These are phyloP conservation scores for Torymus auratus DNA, from an alignment of 2,888 invertebrate species.

Conservation along the genomic window DNA sequence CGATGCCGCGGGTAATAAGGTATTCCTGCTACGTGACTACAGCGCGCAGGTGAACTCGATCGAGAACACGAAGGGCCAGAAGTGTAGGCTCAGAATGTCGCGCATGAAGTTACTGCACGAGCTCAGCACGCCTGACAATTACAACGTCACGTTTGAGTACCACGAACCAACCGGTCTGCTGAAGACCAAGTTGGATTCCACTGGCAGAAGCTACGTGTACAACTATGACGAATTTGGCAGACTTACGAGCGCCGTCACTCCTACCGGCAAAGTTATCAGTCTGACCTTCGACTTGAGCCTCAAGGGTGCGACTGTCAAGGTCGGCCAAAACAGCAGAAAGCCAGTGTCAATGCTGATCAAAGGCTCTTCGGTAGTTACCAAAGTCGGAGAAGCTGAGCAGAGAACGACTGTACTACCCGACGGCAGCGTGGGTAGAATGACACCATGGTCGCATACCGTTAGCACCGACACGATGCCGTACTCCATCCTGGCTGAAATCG, in stretches of 20 bases:
- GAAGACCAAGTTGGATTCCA: conserved; percentile 92
- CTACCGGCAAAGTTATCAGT: conserved; percentile 95
- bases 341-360: conserved; percentile 92
- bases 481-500: conserved; percentile 91
- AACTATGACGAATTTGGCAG: conserved; percentile 97
- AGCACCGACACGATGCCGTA: conserved; percentile 95
- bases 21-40: conserved; percentile 89
- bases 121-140: conserved; percentile 93
- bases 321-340: conserved; percentile 89
- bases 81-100: conserved; percentile 93
- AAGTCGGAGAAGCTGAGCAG: conserved; percentile 89
- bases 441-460: conserved; percentile 92
- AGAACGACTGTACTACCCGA: conserved; percentile 88
- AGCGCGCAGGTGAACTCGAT: conserved; percentile 94
- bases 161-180: conserved; percentile 93
- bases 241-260: conserved; percentile 92
- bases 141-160: conserved; percentile 95
- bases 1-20: conserved; percentile 94
- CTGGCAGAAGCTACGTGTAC: conserved; percentile 93
- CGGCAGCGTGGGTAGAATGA: conserved; percentile 87
- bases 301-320: conserved; percentile 92
- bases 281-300: conserved; percentile 92
- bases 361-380: conserved; percentile 89
- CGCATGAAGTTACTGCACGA: conserved; percentile 95
- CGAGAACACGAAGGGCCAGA: conserved; percentile 95